phyloP scores from a whole-genome alignment of 2,888 invertebrate species.

The Flexamia atlantica region DNA sequence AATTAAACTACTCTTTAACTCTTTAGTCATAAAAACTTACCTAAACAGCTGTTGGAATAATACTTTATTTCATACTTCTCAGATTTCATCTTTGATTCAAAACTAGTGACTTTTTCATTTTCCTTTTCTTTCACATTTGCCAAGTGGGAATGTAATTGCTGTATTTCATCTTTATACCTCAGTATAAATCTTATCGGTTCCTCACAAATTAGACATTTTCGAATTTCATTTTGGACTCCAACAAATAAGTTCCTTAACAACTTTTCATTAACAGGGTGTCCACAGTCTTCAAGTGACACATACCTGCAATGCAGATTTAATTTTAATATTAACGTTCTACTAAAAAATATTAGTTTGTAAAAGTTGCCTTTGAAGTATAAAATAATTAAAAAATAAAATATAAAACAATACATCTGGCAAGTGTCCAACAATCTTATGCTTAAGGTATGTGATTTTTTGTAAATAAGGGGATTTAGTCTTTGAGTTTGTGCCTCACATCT shows the following conservation, averaged over 20 bases:
- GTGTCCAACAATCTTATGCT: too few relatives aligned
- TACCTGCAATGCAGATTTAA: not conserved
- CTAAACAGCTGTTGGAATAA: not conserved
- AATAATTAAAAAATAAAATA: too few relatives aligned
- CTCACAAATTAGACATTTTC: not conserved
- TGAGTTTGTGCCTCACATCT: too few relatives aligned
- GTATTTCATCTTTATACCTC: not conserved
- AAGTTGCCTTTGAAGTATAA: too few relatives aligned
- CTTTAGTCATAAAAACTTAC: too few relatives aligned
- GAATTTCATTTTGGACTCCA: not conserved
- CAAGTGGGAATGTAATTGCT: not conserved
- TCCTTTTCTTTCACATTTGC: not conserved
- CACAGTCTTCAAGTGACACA: not conserved
- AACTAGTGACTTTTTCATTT: not conserved
- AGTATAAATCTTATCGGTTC: not conserved
- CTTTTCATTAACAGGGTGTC: not conserved
- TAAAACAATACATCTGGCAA: too few relatives aligned
- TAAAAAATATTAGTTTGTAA: too few relatives aligned
- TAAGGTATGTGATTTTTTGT: too few relatives aligned
- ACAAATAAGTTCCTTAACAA: not conserved
- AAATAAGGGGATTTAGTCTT: too few relatives aligned
- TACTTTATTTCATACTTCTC: not conserved
- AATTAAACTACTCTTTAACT: too few relatives aligned
- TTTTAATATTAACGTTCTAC: too few relatives aligned
- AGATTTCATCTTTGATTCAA: not conserved